These are phyloP conservation scores for Ammodramus savannarum DNA, from an alignment of 2,113 vertebrate genomes.

Conservation along the genomic window DNA sequence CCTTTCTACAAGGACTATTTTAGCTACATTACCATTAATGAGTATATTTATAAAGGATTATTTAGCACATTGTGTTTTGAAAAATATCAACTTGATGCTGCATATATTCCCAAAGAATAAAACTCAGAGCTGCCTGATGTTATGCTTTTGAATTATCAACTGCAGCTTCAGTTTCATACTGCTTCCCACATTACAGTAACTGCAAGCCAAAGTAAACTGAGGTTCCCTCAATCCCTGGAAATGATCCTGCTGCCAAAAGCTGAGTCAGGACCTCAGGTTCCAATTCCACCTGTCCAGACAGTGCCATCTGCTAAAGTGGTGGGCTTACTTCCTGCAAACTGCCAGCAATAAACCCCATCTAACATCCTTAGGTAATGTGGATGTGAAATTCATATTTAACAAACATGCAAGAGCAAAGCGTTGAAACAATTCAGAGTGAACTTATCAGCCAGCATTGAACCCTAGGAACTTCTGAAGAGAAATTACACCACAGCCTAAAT, in stretches of 20 bases:
- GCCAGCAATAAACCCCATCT: not conserved
- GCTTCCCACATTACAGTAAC: not conserved
- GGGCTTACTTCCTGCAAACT: not conserved
- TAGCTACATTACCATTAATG: not conserved
- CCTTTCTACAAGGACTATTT: not conserved
- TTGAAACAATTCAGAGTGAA: not conserved
- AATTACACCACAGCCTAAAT: not conserved
- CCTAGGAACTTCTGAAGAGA: not conserved
- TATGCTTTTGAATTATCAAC: not conserved
- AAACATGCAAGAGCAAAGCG: accelerated
- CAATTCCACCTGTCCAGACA: not conserved
- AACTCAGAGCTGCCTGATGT: not conserved
- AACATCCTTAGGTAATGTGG: not conserved
- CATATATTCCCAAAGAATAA: not conserved
- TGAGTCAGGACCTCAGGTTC: not conserved
- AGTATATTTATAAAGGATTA: not conserved
- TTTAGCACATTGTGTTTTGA: not conserved
- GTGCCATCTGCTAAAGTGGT: not conserved
- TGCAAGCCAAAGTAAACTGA: not conserved
- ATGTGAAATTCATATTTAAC: not conserved
- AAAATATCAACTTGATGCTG: not conserved
- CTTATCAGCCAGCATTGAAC: not conserved
- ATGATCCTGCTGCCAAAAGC: not conserved
- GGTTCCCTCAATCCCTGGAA: not conserved
- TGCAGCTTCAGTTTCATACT: not conserved